Evolutionary conservation across 1,140 invertebrate genomes (phyloP), one percentile per base, ranked within the genome.

Genomic region (Bombus sylvicola): DNA sequence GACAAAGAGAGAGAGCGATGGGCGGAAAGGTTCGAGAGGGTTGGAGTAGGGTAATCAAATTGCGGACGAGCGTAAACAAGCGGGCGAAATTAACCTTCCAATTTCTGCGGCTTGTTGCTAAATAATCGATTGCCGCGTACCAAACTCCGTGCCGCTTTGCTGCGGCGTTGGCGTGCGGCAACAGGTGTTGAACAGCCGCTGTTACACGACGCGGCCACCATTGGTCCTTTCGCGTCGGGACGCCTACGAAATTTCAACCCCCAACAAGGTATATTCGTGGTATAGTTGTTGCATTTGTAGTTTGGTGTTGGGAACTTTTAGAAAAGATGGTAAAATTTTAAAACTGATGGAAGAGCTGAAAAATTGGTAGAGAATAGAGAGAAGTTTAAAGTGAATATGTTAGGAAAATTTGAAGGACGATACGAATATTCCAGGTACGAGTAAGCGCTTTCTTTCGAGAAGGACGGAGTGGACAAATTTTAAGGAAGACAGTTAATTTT

Each of bases 81-180:
- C 92, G 92, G 91, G 88, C 89, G 90, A 93, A 94, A 93, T 94
- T 94, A 94, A 93, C 93, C 92, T 92, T 91, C 92, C 93, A 93
- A 94, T 94, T 94, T 93, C 92, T 93, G 92, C 92, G 92, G 92
- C 92, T 93, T 93, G 93, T 94, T 92, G 92, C 93, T 92, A 93
- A 94, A 94, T 94, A 94, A 94, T 94, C 94, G 94, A 94, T 94
- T 90, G 93, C 91, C 92, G 90, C 88, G 89, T 82, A 81, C 82
- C 89, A 83, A 92, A 92, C 87, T 90, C 69, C 87, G 89, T 87
- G 79, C 83, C 89, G 89, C 87, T 82, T 84, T 73, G 82, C 79
- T n/a, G 86, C 25, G 69, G 71, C 81, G 53, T 80, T 83, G 59
- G 77, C 72, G 86, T 86, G 80, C 91, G 88, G 92, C 93, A 94